Evolutionary conservation across 2,888 invertebrate species (phyloP).

Genomic region (Morpho deidamia): DNA sequence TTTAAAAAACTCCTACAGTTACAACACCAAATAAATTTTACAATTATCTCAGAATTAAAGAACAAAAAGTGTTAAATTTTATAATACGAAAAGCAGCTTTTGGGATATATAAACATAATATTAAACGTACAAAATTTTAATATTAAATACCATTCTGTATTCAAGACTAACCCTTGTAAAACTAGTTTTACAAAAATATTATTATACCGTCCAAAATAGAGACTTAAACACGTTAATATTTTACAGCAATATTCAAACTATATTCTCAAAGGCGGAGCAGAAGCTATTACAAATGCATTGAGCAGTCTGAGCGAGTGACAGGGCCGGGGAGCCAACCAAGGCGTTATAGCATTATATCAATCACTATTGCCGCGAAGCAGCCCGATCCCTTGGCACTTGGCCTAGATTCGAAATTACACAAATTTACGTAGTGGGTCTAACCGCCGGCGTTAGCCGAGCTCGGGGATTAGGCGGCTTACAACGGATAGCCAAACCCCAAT

Average conservation of each 20-base stretch:
- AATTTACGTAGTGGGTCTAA: slow-evolving; percentile 73
- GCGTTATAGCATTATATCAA: slow-evolving; percentile 69
- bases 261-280: slow-evolving; percentile 9
- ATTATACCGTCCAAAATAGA: neutral
- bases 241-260: slow-evolving; percentile 9
- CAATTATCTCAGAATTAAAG: too few species aligned
- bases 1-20: too few species aligned
- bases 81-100: too few species aligned
- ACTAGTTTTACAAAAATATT: too few species aligned
- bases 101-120: too few species aligned
- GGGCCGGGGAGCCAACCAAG: slow-evolving; percentile 36
- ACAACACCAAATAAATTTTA: too few species aligned
- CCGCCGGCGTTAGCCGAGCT: slow-evolving; percentile 56
- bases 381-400: slow-evolving; percentile 74
- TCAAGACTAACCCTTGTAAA: too few species aligned
- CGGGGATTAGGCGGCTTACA: slow-evolving; percentile 71
- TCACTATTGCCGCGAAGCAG: slow-evolving; percentile 67
- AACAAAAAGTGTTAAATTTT: too few species aligned
- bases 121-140: too few species aligned
- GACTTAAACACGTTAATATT: slow-evolving; percentile 3
- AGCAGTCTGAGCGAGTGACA: slow-evolving; percentile 46
- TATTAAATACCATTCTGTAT: too few species aligned
- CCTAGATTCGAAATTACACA: slow-evolving; percentile 76
- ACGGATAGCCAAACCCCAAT: slow-evolving; percentile 53
- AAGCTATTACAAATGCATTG: slow-evolving; percentile 53